Evolutionary conservation across 2,113 vertebrate species (phyloP).

Genomic region (Colossoma macropomum): DNA sequence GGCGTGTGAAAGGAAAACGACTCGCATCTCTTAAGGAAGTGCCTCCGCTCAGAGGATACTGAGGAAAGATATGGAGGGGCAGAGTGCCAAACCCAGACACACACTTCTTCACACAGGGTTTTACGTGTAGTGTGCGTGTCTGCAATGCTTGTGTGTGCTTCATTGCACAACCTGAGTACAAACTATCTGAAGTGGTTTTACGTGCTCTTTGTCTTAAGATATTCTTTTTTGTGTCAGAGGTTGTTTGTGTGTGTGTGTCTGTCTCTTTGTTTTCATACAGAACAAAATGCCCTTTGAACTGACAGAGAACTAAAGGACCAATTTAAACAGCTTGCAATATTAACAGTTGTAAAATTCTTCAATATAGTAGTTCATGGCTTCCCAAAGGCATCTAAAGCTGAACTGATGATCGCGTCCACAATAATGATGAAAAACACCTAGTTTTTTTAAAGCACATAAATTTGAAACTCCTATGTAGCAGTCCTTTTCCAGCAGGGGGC

Average conservation of each 20-base stretch:
- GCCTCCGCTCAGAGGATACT: constrained; percentile 49
- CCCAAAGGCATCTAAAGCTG: no score
- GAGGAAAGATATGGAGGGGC: constrained; percentile 45
- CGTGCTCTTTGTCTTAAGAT: not conserved
- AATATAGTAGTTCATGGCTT: no score
- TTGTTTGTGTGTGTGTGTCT: not conserved
- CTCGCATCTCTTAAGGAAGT: constrained; percentile 49
- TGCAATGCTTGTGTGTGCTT: not conserved
- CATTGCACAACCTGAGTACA: constrained; percentile 1
- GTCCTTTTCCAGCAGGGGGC: no score
- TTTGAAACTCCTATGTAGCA: no score
- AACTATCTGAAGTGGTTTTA: constrained; percentile 10
- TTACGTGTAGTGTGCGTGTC: not conserved
- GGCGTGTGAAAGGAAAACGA: constrained; percentile 57
- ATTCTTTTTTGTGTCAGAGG: not conserved
- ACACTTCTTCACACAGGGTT: constrained; percentile 44
- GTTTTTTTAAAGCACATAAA: no score
- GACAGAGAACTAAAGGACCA: no score
- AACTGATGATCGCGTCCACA: no score
- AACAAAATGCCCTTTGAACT: not conserved
- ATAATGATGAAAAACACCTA: no score
- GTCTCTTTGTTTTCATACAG: not conserved
- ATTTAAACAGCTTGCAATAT: no score
- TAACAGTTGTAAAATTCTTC: no score
- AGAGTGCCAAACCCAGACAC: constrained; percentile 36